Evolutionary conservation across 2,888 invertebrate species (phyloP), one percentile per base, ranked within the genome.

Genomic region (Acanthosepion lycidas): DNA sequence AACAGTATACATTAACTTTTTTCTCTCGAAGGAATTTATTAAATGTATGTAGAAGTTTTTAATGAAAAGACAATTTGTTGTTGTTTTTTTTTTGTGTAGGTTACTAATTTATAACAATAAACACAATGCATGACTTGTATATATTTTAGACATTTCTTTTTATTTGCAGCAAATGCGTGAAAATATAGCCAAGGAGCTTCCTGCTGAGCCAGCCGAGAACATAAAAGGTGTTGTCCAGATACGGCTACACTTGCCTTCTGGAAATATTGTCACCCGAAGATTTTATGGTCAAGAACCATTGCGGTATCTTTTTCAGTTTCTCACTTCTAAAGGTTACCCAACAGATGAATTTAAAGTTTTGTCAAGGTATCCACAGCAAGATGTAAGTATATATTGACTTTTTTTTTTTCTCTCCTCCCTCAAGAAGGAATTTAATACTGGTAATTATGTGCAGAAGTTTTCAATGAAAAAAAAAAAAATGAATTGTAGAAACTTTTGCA

Each of bases 361-460:
- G 96, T 98, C 98, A 96, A 98, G 99, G 97, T 99, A 98, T 98
- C 99, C 99, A 97, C 98, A 99, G 97, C 98, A 98, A 98, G 99
- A 99, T 98, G 99, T 99, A 98, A 98, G 98, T 98, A 95, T 23
- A 48, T 23, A 92, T 55, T n/a, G 5, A 1, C 8, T 48, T 28
- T 55, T 8, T 42, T 49, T 59, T 48, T 3, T 28, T 42, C 33
- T 3, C 42, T 42, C 33, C 42, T 20, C 28, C 12, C 78, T 15
- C 51, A 12, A 12, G 51, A 51, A 51, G 15, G 51, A 51, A 51
- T 51, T 51, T 12, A 51, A 12, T 51, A 12, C 51, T 51, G 51
- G 0, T 12, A 51, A 51, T 51, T 42, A 42, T 42, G 42, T 42
- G 42, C 1, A 42, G 42, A 42, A 42, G 42, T 42, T 42, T 42